Base-by-base conservation (phyloP, 1,140 invertebrate genomes). In the Drosophila ohnishii region DNA sequence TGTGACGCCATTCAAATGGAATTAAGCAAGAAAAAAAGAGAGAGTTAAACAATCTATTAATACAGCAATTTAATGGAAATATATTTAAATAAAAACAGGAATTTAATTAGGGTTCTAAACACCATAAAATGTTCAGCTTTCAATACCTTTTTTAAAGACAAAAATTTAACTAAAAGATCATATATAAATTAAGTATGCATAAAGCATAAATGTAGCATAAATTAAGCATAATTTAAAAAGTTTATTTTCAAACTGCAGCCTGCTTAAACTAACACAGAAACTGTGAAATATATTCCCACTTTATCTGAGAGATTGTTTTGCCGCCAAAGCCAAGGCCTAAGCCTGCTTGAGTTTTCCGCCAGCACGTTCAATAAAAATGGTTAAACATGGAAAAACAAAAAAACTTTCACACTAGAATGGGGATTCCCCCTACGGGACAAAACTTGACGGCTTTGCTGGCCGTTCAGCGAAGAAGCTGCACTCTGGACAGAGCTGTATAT, bases 371-470 rank as follows among this genome's bases (percentile, higher is more conserved):
- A 75, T 65, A 65, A 74, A 55, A 74, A 59, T 30, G 45, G 53
- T 72, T 72, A 28, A 53, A 53, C 25, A 19, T 28, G 35, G 35
- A 25, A 75, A 51, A 66, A 60, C 53, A 55, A 65, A 75, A 75
- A 75, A 75, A 75, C 60, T 58, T 75, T 75, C 61, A 30, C 55
- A 66, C 61, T 32, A 45, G 53, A 14, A 4, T 2, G 39, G 34
- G 40, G 35, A 16, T 55, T n/a, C 8, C 25, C 45, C 16, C 14
- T 13, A 48, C 30, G 45, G 19, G 55, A 32, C 56, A 56, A 34
- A 72, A 66, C 51, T 76, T 72, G 72, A 76, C 78, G 58, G 79
- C 73, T 81, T 81, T 73, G 79, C 79, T 62, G 25, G 74, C 62
- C 70, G 73, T 80, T 76, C 19, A 59, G 62, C 45, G 45, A 50